These are phyloP conservation scores for Haliclona indistincta DNA, from an alignment of 37 sponge, comb jelly and placozoan genomes.

Conservation along the genomic window DNA sequence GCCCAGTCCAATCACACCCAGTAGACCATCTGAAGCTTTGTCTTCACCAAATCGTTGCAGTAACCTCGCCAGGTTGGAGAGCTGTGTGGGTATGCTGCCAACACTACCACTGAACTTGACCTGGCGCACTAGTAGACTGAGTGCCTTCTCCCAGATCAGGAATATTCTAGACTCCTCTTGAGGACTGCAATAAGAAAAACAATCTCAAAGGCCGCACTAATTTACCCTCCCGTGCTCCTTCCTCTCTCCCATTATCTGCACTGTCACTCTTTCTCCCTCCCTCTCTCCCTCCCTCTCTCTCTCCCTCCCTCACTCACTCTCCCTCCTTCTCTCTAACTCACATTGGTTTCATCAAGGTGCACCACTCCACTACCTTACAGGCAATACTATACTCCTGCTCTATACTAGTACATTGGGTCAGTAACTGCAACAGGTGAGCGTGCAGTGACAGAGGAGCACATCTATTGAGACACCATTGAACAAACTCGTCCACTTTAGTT, in stretches of 20 bases:
- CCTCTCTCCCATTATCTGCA: too few species aligned
- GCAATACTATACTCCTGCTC: slow-evolving; percentile 52
- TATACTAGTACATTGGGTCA: slow-evolving; percentile 49
- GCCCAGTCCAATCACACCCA: slow-evolving; percentile 56
- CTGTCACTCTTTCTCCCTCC: too few species aligned
- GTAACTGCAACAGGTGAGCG: slow-evolving; percentile 44
- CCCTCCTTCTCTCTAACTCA: slow-evolving; percentile 60
- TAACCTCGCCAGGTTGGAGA: slow-evolving; percentile 39
- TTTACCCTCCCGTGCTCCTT: too few species aligned
- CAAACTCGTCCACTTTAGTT: slow-evolving; percentile 25
- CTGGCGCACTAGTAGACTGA: slow-evolving; percentile 64
- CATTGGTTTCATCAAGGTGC: slow-evolving; percentile 63
- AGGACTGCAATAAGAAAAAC: too few species aligned
- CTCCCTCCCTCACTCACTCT: too few species aligned
- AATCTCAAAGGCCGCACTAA: too few species aligned
- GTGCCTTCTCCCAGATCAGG: slow-evolving; percentile 69
- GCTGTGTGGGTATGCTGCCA: slow-evolving; percentile 16
- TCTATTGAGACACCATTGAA: slow-evolving; percentile 11
- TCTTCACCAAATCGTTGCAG: slow-evolving; percentile 68
- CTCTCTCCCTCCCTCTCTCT: too few species aligned
- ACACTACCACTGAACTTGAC: slow-evolving; percentile 31
- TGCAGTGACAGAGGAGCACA: slow-evolving; percentile 43
- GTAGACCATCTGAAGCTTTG: slow-evolving; percentile 39
- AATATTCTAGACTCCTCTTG: slow-evolving; percentile 54
- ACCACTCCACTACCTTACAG: slow-evolving; percentile 53